These are phyloP conservation scores for Oreohelix idahoensis DNA, from an alignment of 1,140 invertebrate species.

Conservation along the genomic window DNA sequence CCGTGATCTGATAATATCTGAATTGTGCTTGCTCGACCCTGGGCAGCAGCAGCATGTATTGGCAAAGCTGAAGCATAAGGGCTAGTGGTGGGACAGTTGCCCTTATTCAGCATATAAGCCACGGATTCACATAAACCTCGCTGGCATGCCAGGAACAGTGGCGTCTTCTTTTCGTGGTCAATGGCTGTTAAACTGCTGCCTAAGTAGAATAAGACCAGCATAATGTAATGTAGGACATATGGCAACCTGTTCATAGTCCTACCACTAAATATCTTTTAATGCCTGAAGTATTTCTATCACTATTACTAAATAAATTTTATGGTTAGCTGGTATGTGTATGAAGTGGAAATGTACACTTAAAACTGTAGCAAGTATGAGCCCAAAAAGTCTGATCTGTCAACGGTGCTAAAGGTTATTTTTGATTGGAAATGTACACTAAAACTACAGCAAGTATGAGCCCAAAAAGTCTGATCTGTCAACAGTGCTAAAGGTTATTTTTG, in stretches of 20 bases:
- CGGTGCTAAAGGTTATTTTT: no score
- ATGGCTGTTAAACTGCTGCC: constrained; percentile 65
- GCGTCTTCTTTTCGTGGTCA: constrained; percentile 57
- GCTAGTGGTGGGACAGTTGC: constrained; percentile 47
- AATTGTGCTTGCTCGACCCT: constrained; percentile 57
- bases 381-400: no score
- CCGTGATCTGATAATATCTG: constrained; percentile 60
- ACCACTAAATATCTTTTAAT: no score
- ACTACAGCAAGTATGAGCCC: no score
- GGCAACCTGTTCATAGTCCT: not conserved
- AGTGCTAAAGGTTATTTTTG: no score
- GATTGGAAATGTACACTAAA: no score
- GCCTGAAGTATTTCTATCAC: no score
- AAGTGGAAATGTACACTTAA: no score
- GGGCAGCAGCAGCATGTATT: constrained; percentile 62
- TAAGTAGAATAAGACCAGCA: constrained; percentile 34
- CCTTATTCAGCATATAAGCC: constrained; percentile 52
- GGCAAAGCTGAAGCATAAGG: constrained; percentile 52
- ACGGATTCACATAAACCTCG: constrained; percentile 62
- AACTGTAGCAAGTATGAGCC: no score
- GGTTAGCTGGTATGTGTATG: no score
- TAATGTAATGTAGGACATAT: not conserved
- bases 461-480: no score
- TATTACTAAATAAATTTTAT: no score
- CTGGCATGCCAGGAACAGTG: constrained; percentile 67